These are phyloP conservation scores for Dipodomys spectabilis DNA, from an alignment of 2,113 vertebrate genomes.

Conservation along the genomic window DNA sequence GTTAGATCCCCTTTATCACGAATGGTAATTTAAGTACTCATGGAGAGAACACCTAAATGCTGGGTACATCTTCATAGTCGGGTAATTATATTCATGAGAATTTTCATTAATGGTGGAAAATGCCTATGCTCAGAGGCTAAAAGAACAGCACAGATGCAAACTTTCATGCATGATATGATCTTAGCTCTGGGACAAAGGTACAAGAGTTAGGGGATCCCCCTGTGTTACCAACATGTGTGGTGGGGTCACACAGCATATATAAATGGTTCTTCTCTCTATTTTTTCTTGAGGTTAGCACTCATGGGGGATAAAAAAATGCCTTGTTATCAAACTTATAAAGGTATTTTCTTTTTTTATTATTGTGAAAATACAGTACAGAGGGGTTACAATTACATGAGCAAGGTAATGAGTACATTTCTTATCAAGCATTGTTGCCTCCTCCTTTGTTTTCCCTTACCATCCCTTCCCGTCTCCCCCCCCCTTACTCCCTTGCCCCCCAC, in stretches of 20 bases:
- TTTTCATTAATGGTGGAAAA: conserved; percentile 45
- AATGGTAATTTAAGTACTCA: not conserved
- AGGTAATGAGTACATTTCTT: too few species aligned
- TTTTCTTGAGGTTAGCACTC: not conserved
- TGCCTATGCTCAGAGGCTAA: not conserved
- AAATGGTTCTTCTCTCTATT: not conserved
- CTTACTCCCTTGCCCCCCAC: too few species aligned
- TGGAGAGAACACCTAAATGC: not conserved
- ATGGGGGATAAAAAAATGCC: not conserved
- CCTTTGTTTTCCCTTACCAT: too few species aligned
- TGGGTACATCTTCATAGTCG: not conserved
- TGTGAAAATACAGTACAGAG: too few species aligned
- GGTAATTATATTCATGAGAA: conserved; percentile 54
- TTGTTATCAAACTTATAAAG: not conserved
- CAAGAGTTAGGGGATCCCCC: conserved; percentile 53
- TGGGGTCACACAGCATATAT: not conserved
- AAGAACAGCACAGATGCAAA: conserved; percentile 37
- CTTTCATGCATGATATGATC: conserved; percentile 13
- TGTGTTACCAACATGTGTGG: not conserved
- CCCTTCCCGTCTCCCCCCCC: too few species aligned
- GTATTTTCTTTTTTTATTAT: not conserved
- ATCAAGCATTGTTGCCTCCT: too few species aligned
- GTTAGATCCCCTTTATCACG: not conserved
- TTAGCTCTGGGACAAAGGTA: conserved; percentile 35
- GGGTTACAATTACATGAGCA: too few species aligned